These are phyloP conservation scores for Eulemur albifrons DNA, from an alignment of 2,797 vertebrate species.

Conservation along the genomic window DNA sequence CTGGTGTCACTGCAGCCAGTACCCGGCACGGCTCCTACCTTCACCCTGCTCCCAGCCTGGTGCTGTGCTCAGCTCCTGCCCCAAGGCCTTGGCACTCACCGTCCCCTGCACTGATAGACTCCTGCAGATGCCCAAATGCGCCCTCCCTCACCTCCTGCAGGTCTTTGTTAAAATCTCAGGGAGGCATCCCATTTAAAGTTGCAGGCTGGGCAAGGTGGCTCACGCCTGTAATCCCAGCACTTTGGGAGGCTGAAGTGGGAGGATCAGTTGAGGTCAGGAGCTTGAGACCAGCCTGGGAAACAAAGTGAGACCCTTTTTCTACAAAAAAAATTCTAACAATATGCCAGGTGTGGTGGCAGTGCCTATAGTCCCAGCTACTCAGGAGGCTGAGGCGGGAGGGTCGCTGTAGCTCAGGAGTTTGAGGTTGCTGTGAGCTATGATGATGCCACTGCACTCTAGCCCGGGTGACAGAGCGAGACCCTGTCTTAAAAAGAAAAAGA, in stretches of 20 bases:
- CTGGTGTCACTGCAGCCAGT: background rate
- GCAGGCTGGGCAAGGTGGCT: background rate
- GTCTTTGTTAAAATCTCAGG: background rate
- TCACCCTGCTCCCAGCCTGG: background rate
- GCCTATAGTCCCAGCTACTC: background rate
- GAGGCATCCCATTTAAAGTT: background rate
- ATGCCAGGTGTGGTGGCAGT: background rate
- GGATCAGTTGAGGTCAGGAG: background rate
- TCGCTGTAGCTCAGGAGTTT: background rate
- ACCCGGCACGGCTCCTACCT: background rate
- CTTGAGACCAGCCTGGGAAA: background rate
- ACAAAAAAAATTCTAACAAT: background rate
- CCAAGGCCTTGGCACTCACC: background rate
- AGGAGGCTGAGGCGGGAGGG: background rate
- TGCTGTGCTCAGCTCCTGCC: background rate
- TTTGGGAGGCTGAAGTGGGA: background rate
- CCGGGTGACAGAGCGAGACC: background rate
- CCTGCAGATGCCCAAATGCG: background rate
- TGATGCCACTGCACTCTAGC: background rate
- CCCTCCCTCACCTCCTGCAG: background rate
- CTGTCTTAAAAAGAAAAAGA: background rate
- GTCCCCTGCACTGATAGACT: background rate
- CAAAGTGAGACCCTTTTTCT: background rate
- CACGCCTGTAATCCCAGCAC: background rate
- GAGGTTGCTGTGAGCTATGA: background rate